Conservation (phyloP, 2,797 vertebrate genomes). For the Ptychobarbus kaznakovi region DNA sequence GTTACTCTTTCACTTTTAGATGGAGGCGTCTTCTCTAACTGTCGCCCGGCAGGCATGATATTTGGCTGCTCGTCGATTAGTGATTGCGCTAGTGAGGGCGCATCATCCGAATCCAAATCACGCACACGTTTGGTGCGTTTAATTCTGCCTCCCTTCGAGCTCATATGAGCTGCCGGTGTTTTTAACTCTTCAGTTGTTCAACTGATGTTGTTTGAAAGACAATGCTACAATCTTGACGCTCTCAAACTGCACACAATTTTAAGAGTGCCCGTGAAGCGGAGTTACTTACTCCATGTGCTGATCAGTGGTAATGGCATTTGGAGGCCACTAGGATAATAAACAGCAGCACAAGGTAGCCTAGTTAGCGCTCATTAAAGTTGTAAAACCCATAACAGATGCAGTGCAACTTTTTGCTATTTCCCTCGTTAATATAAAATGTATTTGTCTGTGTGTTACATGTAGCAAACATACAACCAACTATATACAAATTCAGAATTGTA, state of each 20-base stretch:
- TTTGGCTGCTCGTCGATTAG: slow-evolving; percentile 17
- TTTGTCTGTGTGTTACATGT: not conserved
- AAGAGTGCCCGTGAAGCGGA: not conserved
- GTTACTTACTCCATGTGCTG: not conserved
- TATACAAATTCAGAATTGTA: not conserved
- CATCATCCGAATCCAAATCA: not conserved
- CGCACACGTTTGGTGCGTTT: slow-evolving; percentile 36
- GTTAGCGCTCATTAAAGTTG: not conserved
- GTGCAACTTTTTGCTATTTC: not conserved
- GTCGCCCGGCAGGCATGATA: slow-evolving; percentile 53
- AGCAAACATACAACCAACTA: not conserved
- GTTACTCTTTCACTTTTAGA: not conserved
- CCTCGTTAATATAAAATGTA: not conserved
- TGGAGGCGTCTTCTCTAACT: slow-evolving; percentile 60
- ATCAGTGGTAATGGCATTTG: not conserved
- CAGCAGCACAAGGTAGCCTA: not conserved
- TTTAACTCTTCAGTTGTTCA: not conserved
- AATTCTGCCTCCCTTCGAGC: not conserved
- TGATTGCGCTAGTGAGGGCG: not conserved
- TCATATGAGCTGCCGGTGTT: slow-evolving; percentile 15
- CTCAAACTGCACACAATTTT: not conserved
- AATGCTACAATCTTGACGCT: not conserved
- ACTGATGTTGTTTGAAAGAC: not conserved
- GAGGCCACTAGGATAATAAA: not conserved
- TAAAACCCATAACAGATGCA: not conserved